Evolutionary conservation across 2,888 invertebrate species (phyloP).

Genomic region (Phymatocera aterrima): DNA sequence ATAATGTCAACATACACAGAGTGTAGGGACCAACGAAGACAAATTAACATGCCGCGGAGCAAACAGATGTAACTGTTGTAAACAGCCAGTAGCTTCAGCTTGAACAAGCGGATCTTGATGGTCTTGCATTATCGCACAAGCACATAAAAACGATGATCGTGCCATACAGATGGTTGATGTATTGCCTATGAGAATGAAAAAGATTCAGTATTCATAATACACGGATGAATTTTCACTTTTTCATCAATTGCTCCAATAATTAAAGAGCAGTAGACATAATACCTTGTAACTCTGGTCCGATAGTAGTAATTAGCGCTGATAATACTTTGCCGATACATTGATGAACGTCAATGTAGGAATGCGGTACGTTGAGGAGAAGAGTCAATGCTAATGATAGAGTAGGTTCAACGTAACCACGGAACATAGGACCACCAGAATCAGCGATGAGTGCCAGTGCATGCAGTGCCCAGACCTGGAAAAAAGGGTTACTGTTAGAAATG

Average conservation of each 20-base stretch:
- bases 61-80: constrained; percentile 98
- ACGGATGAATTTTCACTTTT: not conserved
- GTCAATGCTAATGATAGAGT: constrained; percentile 93
- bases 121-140: constrained; percentile 94
- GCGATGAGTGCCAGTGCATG: constrained; percentile 97
- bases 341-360: constrained; percentile 93
- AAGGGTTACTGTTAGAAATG: constrained; percentile 3
- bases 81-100: constrained; percentile 96
- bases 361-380: constrained; percentile 91
- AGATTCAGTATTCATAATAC: not conserved
- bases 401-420: constrained; percentile 97
- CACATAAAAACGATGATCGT: constrained; percentile 91
- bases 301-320: constrained; percentile 96
- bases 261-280: constrained; percentile 22
- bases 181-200: constrained; percentile 77
- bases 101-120: constrained; percentile 94
- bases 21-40: constrained; percentile 92
- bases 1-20: constrained; percentile 84
- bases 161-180: constrained; percentile 85
- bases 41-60: constrained; percentile 96
- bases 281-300: constrained; percentile 98
- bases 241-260: not conserved
- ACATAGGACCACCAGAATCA: constrained; percentile 99
- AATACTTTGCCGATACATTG: constrained; percentile 95
- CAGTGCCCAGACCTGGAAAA: constrained; percentile 91